Percentiles rank a stretch among this genome's conserved stretches.
phyloP scores from a whole-genome alignment of 1,140 invertebrate genomes.

The Anagrus nilaparvatae region DNA sequence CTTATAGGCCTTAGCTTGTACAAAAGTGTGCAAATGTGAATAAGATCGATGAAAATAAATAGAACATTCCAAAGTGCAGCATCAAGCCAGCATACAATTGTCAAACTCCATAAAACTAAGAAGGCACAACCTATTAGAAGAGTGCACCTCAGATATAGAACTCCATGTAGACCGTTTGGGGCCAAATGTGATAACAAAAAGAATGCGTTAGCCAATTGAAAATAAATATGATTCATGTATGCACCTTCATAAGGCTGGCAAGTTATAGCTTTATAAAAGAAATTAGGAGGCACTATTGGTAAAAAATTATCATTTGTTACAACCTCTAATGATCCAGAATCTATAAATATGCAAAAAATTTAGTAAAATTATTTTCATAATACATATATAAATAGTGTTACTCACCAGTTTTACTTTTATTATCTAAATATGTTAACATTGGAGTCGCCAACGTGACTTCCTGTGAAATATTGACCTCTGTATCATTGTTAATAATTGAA shows the following conservation, averaged over 20 bases:
- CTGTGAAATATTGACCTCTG: slow-evolving; percentile 25
- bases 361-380: neutral
- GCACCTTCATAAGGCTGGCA: slow-evolving; percentile 42
- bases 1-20: slow-evolving; percentile 73
- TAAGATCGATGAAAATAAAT: slow-evolving; percentile 72
- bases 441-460: slow-evolving; percentile 30
- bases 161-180: slow-evolving; percentile 65
- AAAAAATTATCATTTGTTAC: slow-evolving; percentile 32
- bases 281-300: slow-evolving; percentile 40
- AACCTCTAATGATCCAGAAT: slow-evolving; percentile 32
- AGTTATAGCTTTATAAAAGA: slow-evolving; percentile 37
- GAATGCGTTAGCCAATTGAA: slow-evolving; percentile 74
- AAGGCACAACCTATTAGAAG: slow-evolving; percentile 69
- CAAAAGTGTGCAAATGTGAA: slow-evolving; percentile 70
- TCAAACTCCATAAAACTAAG: slow-evolving; percentile 71
- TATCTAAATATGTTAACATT: slow-evolving; percentile 24
- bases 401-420: slow-evolving; percentile 20
- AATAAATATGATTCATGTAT: slow-evolving; percentile 61
- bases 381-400: slow-evolving; percentile 7
- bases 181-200: slow-evolving; percentile 72
- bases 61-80: slow-evolving; percentile 77
- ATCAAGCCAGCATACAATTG: slow-evolving; percentile 73
- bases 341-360: slow-evolving; percentile 16
- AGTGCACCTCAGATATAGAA: slow-evolving; percentile 65
- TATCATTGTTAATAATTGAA: slow-evolving; percentile 20